These are phyloP conservation scores for Palythoa caribaeorum DNA, from an alignment of 92 coral and sea anemone species.

Conservation along the genomic window DNA sequence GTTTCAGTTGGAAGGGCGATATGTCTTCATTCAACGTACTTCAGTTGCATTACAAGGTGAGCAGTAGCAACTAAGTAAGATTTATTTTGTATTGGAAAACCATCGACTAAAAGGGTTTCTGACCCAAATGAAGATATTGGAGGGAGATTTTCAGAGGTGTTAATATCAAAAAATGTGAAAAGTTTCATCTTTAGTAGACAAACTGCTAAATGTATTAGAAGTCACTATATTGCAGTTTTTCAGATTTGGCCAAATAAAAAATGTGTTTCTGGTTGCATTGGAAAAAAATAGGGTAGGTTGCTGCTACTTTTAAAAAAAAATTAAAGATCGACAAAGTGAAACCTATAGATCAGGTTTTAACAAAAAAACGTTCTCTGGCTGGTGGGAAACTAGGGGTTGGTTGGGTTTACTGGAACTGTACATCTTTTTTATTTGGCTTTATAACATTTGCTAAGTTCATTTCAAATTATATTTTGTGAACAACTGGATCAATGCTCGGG, in stretches of 20 bases:
- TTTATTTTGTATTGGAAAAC: neutral
- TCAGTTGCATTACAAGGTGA: constrained; percentile 34
- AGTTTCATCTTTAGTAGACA: neutral
- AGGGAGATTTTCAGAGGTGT: too few species aligned
- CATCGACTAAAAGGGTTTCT: neutral
- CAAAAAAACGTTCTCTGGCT: neutral
- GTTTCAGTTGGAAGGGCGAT: constrained; percentile 40
- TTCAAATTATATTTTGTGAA: neutral
- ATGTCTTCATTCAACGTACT: constrained; percentile 15
- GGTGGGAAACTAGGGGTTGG: neutral
- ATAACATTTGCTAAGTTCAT: neutral
- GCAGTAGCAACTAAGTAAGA: neutral
- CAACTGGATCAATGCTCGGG: too few species aligned
- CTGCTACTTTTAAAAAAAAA: neutral
- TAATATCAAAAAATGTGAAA: neutral
- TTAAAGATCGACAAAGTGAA: neutral
- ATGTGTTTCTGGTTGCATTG: neutral
- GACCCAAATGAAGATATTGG: neutral
- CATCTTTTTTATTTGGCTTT: neutral
- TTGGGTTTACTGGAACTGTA: neutral
- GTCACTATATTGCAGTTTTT: neutral
- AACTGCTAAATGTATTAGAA: neutral
- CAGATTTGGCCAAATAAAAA: neutral
- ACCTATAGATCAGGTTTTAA: too few species aligned
- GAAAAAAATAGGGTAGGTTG: neutral